Evolutionary conservation across 2,888 invertebrate species (phyloP).

Genomic region (Ectemnius cavifrons): DNA sequence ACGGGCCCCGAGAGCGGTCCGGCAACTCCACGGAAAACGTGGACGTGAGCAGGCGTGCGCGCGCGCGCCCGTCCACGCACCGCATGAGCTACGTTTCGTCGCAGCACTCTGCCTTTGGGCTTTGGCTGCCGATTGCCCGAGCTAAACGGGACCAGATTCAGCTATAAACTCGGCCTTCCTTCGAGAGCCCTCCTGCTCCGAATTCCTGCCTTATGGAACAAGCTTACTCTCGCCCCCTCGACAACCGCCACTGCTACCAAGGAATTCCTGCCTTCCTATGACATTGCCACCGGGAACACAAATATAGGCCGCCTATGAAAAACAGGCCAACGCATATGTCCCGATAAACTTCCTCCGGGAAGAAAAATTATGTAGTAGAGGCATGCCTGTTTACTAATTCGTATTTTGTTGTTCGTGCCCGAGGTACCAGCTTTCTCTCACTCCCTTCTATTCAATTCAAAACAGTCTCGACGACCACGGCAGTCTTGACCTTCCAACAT

Average conservation of each 20-base stretch:
- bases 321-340: too few species aligned
- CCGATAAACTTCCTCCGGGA: too few species aligned
- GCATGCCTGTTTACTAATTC: neutral
- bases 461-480: conserved; percentile 1
- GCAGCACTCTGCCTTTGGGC: conserved; percentile 16
- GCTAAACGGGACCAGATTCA: neutral
- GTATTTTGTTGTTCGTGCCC: neutral
- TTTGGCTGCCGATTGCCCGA: conserved; percentile 30
- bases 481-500: neutral
- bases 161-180: neutral
- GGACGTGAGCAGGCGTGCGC: conserved; percentile 14
- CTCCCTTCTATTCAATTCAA: conserved; percentile 7
- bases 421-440: neutral
- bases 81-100: conserved; percentile 26
- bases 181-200: neutral
- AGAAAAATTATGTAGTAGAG: too few species aligned
- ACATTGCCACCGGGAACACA: too few species aligned
- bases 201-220: neutral
- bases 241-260: too few species aligned
- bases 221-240: neutral
- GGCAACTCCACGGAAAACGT: conserved; percentile 55
- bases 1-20: conserved; percentile 56
- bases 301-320: too few species aligned
- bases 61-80: conserved; percentile 22
- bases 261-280: too few species aligned